Evolutionary conservation across 2,888 invertebrate genomes (phyloP).

Genomic region (Agrotis segetum): DNA sequence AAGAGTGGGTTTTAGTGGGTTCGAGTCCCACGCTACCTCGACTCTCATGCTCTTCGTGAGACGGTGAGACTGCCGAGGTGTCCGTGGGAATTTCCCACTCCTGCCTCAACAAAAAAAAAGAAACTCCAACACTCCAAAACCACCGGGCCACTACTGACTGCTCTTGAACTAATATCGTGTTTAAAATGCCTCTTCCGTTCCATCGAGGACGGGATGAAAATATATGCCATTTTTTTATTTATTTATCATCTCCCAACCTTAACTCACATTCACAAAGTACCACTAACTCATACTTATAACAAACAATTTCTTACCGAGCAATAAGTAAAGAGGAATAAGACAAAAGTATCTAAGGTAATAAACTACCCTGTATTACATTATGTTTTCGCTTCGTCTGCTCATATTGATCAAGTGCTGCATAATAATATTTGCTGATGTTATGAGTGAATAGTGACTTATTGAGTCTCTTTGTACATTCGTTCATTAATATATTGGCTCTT

Average conservation of each 20-base stretch:
- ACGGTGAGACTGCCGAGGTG: too few species aligned
- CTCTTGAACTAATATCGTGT: too few species aligned
- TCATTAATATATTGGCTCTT: too few species aligned
- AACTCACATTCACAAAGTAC: constrained; percentile 1
- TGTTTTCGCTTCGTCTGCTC: constrained; percentile 41
- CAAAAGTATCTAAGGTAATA: constrained; percentile 33
- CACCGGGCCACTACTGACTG: too few species aligned
- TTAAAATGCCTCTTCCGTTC: too few species aligned
- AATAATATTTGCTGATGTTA: constrained; percentile 14
- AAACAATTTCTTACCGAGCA: constrained; percentile 20
- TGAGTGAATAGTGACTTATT: constrained; percentile 7
- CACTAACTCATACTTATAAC: constrained; percentile 17
- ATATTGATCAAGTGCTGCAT: constrained; percentile 45
- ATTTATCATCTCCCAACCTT: background rate
- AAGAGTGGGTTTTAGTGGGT: too few species aligned
- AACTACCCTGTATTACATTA: constrained; percentile 25
- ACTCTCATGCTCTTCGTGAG: too few species aligned
- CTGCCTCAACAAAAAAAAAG: too few species aligned
- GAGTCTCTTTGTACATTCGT: background rate
- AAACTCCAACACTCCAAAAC: too few species aligned
- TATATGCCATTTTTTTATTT: background rate
- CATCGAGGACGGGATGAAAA: too few species aligned
- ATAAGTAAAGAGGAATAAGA: constrained; percentile 12
- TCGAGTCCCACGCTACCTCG: too few species aligned
- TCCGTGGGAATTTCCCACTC: too few species aligned